phyloP scores from a whole-genome alignment of 2,113 vertebrate genomes.

The Strix aluco region DNA sequence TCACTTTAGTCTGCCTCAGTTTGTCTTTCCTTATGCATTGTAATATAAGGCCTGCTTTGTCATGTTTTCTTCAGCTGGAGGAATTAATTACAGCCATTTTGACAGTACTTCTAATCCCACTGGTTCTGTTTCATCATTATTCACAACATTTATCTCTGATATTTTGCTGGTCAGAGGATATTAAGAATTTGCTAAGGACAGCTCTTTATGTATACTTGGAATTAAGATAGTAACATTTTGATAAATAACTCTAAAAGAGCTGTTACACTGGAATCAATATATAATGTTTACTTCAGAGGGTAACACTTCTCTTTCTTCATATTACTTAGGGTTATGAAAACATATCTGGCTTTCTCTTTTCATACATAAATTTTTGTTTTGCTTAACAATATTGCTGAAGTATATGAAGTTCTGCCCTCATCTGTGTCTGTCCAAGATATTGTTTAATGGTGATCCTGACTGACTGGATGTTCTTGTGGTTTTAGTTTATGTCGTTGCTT shows the following conservation, averaged over 20 bases:
- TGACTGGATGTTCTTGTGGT: accelerated
- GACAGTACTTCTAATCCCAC: background rate
- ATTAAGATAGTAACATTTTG: background rate
- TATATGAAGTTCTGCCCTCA: background rate
- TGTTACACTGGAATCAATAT: background rate
- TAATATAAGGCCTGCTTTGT: background rate
- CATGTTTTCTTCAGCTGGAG: background rate
- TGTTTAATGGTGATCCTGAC: background rate
- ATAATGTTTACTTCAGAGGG: background rate
- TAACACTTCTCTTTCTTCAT: background rate
- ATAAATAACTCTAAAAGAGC: background rate
- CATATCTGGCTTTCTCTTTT: background rate
- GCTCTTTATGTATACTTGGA: background rate
- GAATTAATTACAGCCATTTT: background rate
- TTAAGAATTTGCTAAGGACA: background rate
- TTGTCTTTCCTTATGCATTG: background rate
- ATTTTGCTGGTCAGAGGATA: background rate
- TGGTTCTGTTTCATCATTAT: background rate
- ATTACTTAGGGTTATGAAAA: background rate
- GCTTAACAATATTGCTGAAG: background rate
- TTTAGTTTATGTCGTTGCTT: background rate
- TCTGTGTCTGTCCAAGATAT: background rate
- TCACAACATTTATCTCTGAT: background rate
- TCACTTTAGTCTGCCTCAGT: background rate
- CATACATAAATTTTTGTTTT: background rate